Conservation (phyloP, 2,113 vertebrate genomes). For the Rhea pennata region DNA sequence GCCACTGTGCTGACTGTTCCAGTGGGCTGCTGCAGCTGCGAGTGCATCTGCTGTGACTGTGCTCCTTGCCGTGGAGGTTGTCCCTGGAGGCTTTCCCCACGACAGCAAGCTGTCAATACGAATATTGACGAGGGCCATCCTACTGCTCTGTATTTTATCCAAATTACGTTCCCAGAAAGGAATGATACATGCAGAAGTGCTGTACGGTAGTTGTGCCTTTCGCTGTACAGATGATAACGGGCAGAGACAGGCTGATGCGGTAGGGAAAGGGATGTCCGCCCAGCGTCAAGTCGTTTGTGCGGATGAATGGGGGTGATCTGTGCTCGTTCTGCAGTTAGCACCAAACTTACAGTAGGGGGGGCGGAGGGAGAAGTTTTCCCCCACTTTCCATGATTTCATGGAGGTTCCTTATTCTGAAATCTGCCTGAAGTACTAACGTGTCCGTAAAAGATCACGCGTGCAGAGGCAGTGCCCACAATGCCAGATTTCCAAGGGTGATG, state of each 20-base stretch:
- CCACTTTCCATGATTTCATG: not conserved
- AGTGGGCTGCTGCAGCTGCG: conserved; percentile 29
- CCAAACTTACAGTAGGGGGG: not conserved
- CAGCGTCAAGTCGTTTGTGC: not conserved
- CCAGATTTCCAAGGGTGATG: fast-evolving
- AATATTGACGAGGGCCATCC: not conserved
- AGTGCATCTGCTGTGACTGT: conserved; percentile 20
- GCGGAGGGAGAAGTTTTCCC: not conserved
- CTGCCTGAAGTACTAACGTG: fast-evolving
- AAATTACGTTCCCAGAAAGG: not conserved
- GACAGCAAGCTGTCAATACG: not conserved
- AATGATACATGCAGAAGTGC: not conserved
- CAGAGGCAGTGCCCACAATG: fast-evolving
- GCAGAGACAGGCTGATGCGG: not conserved
- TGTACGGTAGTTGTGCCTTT: fast-evolving
- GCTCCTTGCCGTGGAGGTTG: not conserved
- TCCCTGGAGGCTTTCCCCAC: not conserved
- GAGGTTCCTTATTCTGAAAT: not conserved
- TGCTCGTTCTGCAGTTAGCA: not conserved
- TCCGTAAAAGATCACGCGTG: fast-evolving
- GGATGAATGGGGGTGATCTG: not conserved
- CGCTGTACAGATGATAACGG: fast-evolving
- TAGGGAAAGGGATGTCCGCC: not conserved
- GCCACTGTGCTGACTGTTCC: not conserved
- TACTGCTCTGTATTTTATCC: not conserved